Evolutionary conservation across 1,140 invertebrate genomes (phyloP).

Genomic region (Meloidogyne hapla): DNA sequence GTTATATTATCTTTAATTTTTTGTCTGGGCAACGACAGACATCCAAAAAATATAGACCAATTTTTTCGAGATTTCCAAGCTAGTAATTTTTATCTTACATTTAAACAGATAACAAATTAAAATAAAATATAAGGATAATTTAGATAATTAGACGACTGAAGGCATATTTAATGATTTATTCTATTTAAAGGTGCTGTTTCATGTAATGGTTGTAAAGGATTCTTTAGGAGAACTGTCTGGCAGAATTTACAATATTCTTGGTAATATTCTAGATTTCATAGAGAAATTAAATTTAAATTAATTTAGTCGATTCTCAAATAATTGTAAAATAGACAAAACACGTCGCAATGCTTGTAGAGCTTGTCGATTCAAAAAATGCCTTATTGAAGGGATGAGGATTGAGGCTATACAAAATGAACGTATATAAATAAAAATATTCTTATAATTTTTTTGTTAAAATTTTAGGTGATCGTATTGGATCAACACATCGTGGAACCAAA

Average conservation of each 20-base stretch:
- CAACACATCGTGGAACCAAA: slow-evolving; percentile 12
- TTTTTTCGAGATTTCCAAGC: too few relatives aligned
- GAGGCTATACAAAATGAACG: slow-evolving; percentile 28
- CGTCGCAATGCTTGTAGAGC: slow-evolving; percentile 11
- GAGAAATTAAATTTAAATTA: slow-evolving; percentile 5
- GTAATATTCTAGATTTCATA: neutral
- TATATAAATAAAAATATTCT: neutral
- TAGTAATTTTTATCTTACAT: too few relatives aligned
- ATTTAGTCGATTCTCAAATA: slow-evolving; percentile 23
- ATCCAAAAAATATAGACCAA: too few relatives aligned
- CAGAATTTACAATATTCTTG: slow-evolving; percentile 25
- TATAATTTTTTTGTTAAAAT: neutral
- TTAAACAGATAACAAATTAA: neutral
- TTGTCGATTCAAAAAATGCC: slow-evolving; percentile 17
- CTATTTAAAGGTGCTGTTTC: slow-evolving; percentile 20
- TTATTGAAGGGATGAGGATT: slow-evolving; percentile 10
- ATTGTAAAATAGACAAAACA: slow-evolving; percentile 14
- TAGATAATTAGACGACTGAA: too few relatives aligned
- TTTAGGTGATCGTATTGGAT: slow-evolving; percentile 22
- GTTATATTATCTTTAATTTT: too few relatives aligned
- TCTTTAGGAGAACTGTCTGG: slow-evolving; percentile 27
- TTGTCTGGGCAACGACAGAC: too few relatives aligned
- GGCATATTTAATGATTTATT: too few relatives aligned
- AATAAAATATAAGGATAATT: neutral
- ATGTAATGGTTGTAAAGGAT: slow-evolving; percentile 36